These are phyloP conservation scores for Andricus curvator DNA, from an alignment of 2,888 invertebrate genomes.

Conservation along the genomic window DNA sequence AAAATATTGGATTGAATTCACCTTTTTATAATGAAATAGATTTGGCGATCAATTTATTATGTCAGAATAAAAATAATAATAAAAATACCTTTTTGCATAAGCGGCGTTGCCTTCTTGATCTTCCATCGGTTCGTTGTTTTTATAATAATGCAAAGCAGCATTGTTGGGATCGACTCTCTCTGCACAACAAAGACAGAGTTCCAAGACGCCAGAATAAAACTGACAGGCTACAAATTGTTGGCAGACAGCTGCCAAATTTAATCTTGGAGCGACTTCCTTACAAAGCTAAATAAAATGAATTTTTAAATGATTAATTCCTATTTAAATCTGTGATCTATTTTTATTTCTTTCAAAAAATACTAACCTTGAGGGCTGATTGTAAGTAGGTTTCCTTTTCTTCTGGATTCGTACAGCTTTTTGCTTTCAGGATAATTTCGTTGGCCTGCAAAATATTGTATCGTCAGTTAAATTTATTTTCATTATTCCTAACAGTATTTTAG, in stretches of 20 bases:
- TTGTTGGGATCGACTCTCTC: slow-evolving; percentile 93
- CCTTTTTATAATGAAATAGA: slow-evolving; percentile 8
- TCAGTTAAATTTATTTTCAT: slow-evolving; percentile 11
- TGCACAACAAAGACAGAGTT: slow-evolving; percentile 91
- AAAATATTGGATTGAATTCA: too few relatives aligned
- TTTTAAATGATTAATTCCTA: not conserved
- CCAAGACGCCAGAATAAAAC: slow-evolving; percentile 93
- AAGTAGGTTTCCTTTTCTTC: slow-evolving; percentile 89
- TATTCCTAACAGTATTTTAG: slow-evolving; percentile 1
- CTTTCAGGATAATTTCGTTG: slow-evolving; percentile 92
- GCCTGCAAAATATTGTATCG: slow-evolving; percentile 81
- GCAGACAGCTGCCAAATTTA: slow-evolving; percentile 91
- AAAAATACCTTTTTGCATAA: slow-evolving; percentile 82
- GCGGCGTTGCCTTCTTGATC: slow-evolving; percentile 91
- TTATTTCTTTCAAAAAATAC: not conserved
- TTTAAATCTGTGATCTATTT: not conserved
- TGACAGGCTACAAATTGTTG: slow-evolving; percentile 89
- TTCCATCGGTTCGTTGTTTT: slow-evolving; percentile 89
- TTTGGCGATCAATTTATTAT: slow-evolving; percentile 13
- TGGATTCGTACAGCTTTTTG: slow-evolving; percentile 86
- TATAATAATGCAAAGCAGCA: slow-evolving; percentile 92
- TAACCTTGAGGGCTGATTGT: slow-evolving; percentile 84
- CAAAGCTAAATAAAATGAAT: slow-evolving; percentile 82
- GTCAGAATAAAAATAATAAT: slow-evolving; percentile 1
- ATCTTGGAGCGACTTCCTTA: slow-evolving; percentile 92